Evolutionary conservation across 2,113 vertebrate species (phyloP).

Genomic region (Drymodes brunneopygia): DNA sequence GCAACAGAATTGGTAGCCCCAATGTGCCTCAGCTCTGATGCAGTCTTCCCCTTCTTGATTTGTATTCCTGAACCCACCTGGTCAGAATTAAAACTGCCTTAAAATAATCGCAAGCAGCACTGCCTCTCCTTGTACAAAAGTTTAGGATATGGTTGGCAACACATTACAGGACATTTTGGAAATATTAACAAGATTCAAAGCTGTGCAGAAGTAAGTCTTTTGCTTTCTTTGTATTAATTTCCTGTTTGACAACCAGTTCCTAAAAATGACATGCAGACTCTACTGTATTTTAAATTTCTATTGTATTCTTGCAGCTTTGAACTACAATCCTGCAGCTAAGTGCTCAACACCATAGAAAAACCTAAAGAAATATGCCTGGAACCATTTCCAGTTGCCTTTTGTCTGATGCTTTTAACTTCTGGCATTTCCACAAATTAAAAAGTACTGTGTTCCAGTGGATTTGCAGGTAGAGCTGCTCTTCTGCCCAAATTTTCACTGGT

Average conservation of each 20-base stretch:
- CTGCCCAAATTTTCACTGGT: not conserved
- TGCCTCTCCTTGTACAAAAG: not conserved
- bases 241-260: not conserved
- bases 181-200: not conserved
- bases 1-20: not conserved
- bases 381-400: not conserved
- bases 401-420: not conserved
- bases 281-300: not conserved
- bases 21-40: not conserved
- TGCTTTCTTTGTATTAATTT: not conserved
- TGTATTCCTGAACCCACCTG: not conserved
- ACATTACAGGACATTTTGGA: not conserved
- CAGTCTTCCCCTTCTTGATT: not conserved
- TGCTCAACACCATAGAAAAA: not conserved
- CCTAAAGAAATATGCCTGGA: not conserved
- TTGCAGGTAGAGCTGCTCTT: not conserved
- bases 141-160: not conserved
- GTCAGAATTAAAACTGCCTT: not conserved
- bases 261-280: not conserved
- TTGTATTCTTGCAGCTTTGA: not conserved
- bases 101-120: not conserved
- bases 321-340: not conserved
- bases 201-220: not conserved
- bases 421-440: not conserved
- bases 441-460: not conserved